These are phyloP conservation scores for Bufo gargarizans DNA, from an alignment of 2,113 vertebrate species.

Conservation along the genomic window DNA sequence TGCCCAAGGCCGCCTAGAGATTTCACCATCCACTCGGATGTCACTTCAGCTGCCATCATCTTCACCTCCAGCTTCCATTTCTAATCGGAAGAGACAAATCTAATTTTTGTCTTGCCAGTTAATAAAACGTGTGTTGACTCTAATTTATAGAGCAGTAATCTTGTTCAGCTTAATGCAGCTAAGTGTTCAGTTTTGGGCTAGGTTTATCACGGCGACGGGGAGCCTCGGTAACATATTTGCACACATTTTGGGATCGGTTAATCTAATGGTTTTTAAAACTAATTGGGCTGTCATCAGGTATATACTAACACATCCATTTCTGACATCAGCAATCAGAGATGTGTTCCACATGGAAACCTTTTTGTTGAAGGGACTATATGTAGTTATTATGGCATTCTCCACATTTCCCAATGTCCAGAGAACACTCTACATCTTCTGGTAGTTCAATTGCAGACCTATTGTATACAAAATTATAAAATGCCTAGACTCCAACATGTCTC, in stretches of 20 bases:
- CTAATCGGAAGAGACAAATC: slow-evolving; percentile 31
- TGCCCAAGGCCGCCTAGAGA: slow-evolving; percentile 53
- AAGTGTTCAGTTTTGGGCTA: slow-evolving; percentile 48
- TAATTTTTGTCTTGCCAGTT: slow-evolving; percentile 18
- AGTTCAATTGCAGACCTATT: no score
- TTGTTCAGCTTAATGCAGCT: slow-evolving; percentile 51
- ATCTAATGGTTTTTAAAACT: neutral
- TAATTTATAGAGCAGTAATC: slow-evolving; percentile 5
- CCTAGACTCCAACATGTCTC: neutral
- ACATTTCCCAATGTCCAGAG: neutral
- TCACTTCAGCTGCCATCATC: slow-evolving; percentile 58
- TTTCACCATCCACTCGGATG: slow-evolving; percentile 60
- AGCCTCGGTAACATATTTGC: slow-evolving; percentile 8
- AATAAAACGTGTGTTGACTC: rapidly evolving
- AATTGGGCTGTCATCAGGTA: neutral
- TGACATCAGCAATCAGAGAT: neutral
- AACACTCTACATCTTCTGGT: neutral
- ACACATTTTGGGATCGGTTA: neutral
- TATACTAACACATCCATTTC: neutral
- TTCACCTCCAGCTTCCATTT: slow-evolving; percentile 47
- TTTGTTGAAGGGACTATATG: neutral
- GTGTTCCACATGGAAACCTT: neutral
- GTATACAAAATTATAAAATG: neutral
- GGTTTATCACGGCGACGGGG: neutral
- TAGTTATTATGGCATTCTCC: neutral